Base-by-base conservation (phyloP, 2,888 invertebrate species). In the Poecilus cupreus region DNA sequence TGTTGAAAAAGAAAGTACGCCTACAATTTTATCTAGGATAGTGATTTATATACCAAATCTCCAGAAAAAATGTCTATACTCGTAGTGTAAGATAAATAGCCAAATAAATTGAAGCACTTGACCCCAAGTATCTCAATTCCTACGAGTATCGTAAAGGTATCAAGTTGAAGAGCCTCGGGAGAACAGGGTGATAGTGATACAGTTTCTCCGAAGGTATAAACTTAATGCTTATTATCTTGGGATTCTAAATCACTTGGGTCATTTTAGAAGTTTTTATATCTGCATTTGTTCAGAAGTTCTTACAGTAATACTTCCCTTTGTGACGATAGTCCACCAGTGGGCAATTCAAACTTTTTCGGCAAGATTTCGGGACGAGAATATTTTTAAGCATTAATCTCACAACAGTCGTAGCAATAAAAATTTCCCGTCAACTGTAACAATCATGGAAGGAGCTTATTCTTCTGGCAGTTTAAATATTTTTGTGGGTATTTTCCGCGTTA, bases 121-220 rank as follows among this genome's bases (percentile, higher is more conserved):
- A 60, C 60, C 60, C 60, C 24, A 60, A 60, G 60, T 60, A 60
- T 43, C 60, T 60, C 20, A 20, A 60, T 60, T 60, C 60, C 60
- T 60, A 5, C 26, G 26, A 3, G 60, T 60, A 13, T 60, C 26
- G n/a, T 60, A 60, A 26, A 13, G n/a, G 24, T 26, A 24, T 60
- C 60, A 26, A 22, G 24, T 24, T 60, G 22, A 60, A 24, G 60
- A 60, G n/a, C 13, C 60, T 26, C 24, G 6, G 4, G 13, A 26
- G 60, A 13, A 24, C n/a, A 26, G 6, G 11, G 18, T 11, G 22
- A 8, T 32, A 32, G 6, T 32, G 32, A 32, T 32, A 32, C 32
- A 32, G 32, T 8, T 32, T 32, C 8, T 32, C 32, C 32, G 32
- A 32, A 32, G 8, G 32, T 32, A 8, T 32, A 2, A 32, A 8